phyloP scores from a whole-genome alignment of 2,113 vertebrate genomes.

The Rhizomys pruinosus region DNA sequence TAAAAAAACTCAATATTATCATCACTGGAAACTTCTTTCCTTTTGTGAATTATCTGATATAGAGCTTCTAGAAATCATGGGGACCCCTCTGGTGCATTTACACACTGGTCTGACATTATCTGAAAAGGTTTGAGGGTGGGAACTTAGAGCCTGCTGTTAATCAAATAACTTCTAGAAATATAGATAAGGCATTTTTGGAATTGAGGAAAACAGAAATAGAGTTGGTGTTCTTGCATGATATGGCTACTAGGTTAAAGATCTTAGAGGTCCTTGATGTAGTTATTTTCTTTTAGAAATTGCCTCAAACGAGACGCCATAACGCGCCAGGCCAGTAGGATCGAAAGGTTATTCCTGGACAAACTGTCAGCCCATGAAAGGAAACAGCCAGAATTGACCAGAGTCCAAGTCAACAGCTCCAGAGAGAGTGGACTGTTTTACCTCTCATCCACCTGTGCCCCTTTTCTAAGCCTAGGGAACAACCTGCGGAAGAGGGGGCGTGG shows the following conservation, averaged over 20 bases:
- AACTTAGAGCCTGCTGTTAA: neutral
- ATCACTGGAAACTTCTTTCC: neutral
- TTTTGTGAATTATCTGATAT: conserved; percentile 20
- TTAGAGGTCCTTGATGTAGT: neutral
- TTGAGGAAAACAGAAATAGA: conserved; percentile 30
- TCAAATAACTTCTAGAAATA: conserved; percentile 37
- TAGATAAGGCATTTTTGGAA: conserved; percentile 30
- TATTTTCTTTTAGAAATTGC: neutral
- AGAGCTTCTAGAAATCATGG: neutral
- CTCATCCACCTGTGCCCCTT: no score
- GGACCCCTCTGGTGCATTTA: neutral
- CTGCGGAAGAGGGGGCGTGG: no score
- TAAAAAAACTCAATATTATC: neutral
- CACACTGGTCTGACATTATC: neutral
- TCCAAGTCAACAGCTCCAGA: no score
- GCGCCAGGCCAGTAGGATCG: no score
- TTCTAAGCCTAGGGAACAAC: no score
- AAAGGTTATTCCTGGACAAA: no score
- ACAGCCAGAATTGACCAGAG: no score
- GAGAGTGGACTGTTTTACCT: no score
- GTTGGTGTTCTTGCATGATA: neutral
- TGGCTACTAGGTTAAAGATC: neutral
- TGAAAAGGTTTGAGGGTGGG: neutral
- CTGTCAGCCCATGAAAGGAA: no score
- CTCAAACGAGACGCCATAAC: no score